These are phyloP conservation scores for Zaprionus inermis DNA, from an alignment of 1,140 invertebrate species.

Conservation along the genomic window DNA sequence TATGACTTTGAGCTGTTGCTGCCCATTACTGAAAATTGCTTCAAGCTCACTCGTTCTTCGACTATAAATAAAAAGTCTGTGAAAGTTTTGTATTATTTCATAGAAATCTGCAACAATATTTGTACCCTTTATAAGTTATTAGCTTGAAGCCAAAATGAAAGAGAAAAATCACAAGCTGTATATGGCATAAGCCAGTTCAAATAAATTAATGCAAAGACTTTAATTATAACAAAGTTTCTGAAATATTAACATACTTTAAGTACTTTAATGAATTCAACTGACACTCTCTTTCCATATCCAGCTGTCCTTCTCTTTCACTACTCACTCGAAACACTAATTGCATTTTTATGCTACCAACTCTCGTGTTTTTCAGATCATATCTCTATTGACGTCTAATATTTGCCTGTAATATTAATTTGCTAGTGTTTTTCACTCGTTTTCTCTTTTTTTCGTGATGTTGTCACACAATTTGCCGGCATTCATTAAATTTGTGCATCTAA, in stretches of 20 bases:
- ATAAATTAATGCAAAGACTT: too few relatives aligned
- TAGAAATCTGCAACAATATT: neutral
- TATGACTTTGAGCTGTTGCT: slow-evolving; percentile 6
- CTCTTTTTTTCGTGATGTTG: neutral
- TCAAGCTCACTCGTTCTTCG: too few relatives aligned
- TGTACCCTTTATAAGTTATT: neutral
- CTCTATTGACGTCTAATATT: slow-evolving; percentile 11
- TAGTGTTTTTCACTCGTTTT: neutral
- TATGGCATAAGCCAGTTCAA: neutral
- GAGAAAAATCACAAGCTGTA: too few relatives aligned
- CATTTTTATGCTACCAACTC: neutral
- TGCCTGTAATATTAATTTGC: slow-evolving; percentile 6
- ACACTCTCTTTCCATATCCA: neutral
- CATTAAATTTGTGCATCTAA: slow-evolving; percentile 68
- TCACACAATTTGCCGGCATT: slow-evolving; percentile 28
- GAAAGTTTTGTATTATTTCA: neutral
- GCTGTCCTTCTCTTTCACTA: neutral
- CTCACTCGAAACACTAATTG: neutral
- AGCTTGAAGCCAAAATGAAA: neutral
- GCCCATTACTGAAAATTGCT: slow-evolving; percentile 23
- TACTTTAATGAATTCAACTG: neutral
- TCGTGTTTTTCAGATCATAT: slow-evolving; percentile 11
- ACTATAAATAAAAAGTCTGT: neutral
- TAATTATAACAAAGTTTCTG: neutral
- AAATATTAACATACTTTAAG: neutral